Conservation (phyloP, 2,888 invertebrate species). For the Spodoptera littoralis region DNA sequence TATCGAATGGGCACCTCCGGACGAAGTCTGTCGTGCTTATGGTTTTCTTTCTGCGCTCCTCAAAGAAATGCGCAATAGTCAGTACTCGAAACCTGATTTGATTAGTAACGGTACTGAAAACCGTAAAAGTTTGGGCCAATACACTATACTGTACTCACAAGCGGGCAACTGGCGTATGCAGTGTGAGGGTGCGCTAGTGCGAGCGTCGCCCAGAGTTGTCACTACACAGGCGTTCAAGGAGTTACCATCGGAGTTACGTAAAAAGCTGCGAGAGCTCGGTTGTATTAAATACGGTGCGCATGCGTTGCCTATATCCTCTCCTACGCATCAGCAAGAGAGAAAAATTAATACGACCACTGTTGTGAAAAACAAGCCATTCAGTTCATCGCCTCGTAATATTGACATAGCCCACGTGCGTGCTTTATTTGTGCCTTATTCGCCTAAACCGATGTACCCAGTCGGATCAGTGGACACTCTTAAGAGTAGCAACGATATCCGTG, state of each 20-base stretch:
- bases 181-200: conserved; percentile 76
- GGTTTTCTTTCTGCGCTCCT: conserved; percentile 77
- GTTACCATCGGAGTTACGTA: conserved; percentile 73
- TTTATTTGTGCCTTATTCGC: conserved; percentile 76
- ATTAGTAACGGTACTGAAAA: conserved; percentile 58
- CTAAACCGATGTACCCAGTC: conserved; percentile 63
- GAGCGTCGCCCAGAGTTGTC: conserved; percentile 74
- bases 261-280: conserved; percentile 75
- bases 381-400: conserved; percentile 60
- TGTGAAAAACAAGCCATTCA: conserved; percentile 49
- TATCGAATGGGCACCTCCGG: conserved; percentile 93
- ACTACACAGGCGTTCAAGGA: conserved; percentile 75
- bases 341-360: conserved; percentile 56
- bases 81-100: conserved; percentile 68
- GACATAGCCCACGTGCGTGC: conserved; percentile 78
- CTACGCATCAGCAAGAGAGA: conserved; percentile 56
- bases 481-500: conserved; percentile 60
- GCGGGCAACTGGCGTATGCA: conserved; percentile 72
- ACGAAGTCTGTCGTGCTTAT: conserved; percentile 95
- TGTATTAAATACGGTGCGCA: conserved; percentile 73
- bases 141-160: conserved; percentile 61
- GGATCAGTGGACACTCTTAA: conserved; percentile 57
- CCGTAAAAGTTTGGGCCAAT: conserved; percentile 49
- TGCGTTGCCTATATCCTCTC: conserved; percentile 51
- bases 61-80: conserved; percentile 62